Evolutionary conservation across 2,113 vertebrate species (phyloP).

Genomic region (Podarcis cretensis): DNA sequence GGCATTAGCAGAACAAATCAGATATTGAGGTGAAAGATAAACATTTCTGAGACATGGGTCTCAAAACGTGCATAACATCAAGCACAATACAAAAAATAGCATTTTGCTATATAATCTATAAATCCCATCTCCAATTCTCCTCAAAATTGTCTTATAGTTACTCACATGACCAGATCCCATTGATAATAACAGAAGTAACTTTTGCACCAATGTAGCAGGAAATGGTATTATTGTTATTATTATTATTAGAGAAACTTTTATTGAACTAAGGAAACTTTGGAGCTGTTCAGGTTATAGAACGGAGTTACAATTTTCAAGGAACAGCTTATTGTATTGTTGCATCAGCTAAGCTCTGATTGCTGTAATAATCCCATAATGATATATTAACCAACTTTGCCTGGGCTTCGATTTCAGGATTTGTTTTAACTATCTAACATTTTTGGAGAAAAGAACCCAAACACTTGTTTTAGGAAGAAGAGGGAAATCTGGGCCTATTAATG

Average conservation of each 20-base stretch:
- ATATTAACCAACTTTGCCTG: constrained; percentile 30
- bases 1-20: constrained; percentile 72
- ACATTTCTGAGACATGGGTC: constrained; percentile 47
- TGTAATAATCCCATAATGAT: constrained; percentile 26
- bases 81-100: constrained; percentile 56
- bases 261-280: constrained; percentile 37
- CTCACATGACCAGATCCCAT: neutral
- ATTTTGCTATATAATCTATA: constrained; percentile 49
- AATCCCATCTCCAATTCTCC: constrained; percentile 56
- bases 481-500: constrained; percentile 8
- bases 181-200: neutral
- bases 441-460: constrained; percentile 9
- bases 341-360: neutral
- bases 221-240: neutral
- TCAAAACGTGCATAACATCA: constrained; percentile 59
- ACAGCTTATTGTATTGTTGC: constrained; percentile 51
- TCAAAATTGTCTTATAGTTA: neutral
- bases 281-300: constrained; percentile 6
- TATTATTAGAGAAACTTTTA: constrained; percentile 17
- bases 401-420: constrained; percentile 44
- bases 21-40: constrained; percentile 72
- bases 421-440: constrained; percentile 9
- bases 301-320: constrained; percentile 39
- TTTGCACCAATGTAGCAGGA: neutral
- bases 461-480: constrained; percentile 18